Base-by-base conservation (phyloP, 1,140 invertebrate genomes). In the Drosophila lini region DNA sequence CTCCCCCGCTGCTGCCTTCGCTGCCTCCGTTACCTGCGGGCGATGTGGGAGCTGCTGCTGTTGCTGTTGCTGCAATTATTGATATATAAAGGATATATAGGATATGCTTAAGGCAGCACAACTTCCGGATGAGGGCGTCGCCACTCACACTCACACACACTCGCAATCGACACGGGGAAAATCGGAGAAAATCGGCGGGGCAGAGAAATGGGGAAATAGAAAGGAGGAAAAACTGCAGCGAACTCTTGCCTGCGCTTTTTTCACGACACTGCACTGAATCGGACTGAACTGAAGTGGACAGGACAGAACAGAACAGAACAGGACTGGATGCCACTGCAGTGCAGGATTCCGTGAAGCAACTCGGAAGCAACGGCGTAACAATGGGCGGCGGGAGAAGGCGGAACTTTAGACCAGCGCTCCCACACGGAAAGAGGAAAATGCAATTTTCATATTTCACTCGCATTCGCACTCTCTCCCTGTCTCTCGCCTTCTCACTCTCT, bases 361-460 rank as follows among this genome's bases (percentile, higher is more conserved):
- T 36, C 52, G 52, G 19, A 28, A 28, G 5, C 52, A 59, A 57
- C 42, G 52, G 34, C 52, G 52, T 55, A 65, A 48, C 44, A 57
- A 34, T 50, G 48, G 28, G 22, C 16, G 22, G 34, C 44, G 60
- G 22, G 57, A 47, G 55, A 28, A 45, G 62, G 45, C 25, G 53
- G 56, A 68, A 71, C 61, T 67, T 53, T 60, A 78, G 67, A 65
- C 73, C 57, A 74, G 76, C 38, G 52, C 70, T 55, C 52, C 61
- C 60, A 65, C 58, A 76, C 68, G 78, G 73, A 79, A 83, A 83
- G 34, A 70, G 75, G 74, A 78, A 86, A 86, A 88, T 86, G 84
- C 84, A 86, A 88, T 86, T 86, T 88, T 82, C 71, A 68, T 86
- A 81, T 86, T 58, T 85, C 52, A 67, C 77, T 65, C 45, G 36